These are phyloP conservation scores for Cephus rjabovi DNA, from an alignment of 2,888 invertebrate genomes.

Conservation along the genomic window DNA sequence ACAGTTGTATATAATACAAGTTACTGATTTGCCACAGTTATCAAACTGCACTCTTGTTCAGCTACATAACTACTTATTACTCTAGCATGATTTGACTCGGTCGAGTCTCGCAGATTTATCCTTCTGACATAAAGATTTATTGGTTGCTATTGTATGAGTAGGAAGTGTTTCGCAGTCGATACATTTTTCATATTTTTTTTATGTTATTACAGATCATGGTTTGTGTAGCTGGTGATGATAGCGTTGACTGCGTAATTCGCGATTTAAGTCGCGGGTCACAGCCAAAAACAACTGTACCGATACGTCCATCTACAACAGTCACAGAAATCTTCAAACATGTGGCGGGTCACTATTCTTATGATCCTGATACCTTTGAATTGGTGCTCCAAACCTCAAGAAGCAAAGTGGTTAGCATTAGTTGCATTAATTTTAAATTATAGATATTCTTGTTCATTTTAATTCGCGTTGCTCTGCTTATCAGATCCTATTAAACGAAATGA, in stretches of 20 bases:
- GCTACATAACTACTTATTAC: not conserved
- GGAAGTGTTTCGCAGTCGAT: not conserved
- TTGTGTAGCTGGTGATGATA: constrained; percentile 64
- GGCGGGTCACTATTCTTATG: constrained; percentile 66
- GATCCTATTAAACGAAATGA: constrained; percentile 65
- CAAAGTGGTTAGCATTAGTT: constrained; percentile 16
- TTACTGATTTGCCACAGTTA: not conserved
- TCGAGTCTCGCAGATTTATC: not conserved
- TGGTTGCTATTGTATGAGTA: not conserved
- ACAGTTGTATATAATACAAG: not conserved
- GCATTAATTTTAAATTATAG: not conserved
- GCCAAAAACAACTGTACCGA: constrained; percentile 45
- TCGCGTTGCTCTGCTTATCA: constrained; percentile 38
- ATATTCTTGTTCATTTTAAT: constrained; percentile 1
- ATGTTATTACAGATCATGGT: constrained; percentile 66
- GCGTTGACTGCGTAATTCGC: constrained; percentile 65
- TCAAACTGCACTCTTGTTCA: not conserved
- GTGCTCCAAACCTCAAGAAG: constrained; percentile 45
- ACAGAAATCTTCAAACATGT: constrained; percentile 67
- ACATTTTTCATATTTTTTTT: not conserved
- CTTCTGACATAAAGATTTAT: not conserved
- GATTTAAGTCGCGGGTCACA: constrained; percentile 22
- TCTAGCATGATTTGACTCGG: not conserved
- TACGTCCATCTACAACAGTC: constrained; percentile 66
- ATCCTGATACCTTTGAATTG: constrained; percentile 66